Evolutionary conservation across 2,113 vertebrate species (phyloP).

Genomic region (Nothoprocta pentlandii): DNA sequence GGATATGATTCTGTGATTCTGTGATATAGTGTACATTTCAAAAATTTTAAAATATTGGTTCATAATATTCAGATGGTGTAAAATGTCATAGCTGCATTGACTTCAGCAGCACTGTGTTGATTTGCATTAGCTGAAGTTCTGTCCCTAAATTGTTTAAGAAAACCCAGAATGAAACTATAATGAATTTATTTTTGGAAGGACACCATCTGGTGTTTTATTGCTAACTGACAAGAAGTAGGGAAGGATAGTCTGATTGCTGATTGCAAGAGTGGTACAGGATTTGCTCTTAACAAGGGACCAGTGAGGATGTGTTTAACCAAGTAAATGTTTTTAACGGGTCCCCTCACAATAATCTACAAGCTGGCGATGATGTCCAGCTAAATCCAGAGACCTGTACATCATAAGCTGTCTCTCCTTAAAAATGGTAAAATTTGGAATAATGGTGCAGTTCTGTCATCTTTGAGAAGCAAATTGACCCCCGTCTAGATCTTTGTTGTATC

Average conservation of each 20-base stretch:
- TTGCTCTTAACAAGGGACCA: slow-evolving; percentile 18
- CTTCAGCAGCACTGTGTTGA: neutral
- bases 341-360: neutral
- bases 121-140: slow-evolving; percentile 56
- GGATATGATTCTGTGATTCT: neutral
- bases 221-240: slow-evolving; percentile 61
- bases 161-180: slow-evolving; percentile 66
- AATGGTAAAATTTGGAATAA: slow-evolving; percentile 45
- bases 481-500: neutral
- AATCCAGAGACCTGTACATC: slow-evolving; percentile 21
- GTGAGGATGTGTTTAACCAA: slow-evolving; percentile 10
- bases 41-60: slow-evolving; percentile 48
- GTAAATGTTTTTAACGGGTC: slow-evolving; percentile 25
- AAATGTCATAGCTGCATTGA: slow-evolving; percentile 28
- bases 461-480: slow-evolving; percentile 46
- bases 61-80: slow-evolving; percentile 6
- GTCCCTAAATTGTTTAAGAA: slow-evolving; percentile 65
- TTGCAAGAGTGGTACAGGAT: slow-evolving; percentile 9
- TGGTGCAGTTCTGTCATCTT: neutral
- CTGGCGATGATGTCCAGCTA: neutral
- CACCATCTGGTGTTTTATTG: slow-evolving; percentile 68
- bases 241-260: slow-evolving; percentile 56
- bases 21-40: neutral
- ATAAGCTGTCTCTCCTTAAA: slow-evolving; percentile 21
- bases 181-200: slow-evolving; percentile 73